phyloP scores from a whole-genome alignment of 2,797 vertebrate species.

The Amblyraja radiata region DNA sequence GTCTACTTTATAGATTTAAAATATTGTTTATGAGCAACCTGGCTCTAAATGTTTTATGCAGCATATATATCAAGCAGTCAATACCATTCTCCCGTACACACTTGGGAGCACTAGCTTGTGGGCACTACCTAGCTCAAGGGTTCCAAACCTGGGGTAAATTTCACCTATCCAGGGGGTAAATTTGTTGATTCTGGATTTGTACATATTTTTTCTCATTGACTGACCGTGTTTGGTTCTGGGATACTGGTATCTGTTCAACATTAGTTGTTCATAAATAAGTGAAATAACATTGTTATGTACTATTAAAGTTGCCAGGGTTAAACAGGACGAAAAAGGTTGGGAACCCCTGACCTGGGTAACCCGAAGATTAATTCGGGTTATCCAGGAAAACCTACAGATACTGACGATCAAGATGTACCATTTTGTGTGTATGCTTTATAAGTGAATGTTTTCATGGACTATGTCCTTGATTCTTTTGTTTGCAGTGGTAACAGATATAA shows the following conservation, averaged over 20 bases:
- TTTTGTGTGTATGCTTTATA: neutral
- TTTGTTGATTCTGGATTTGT: no score
- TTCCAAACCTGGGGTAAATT: no score
- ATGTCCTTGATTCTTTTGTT: neutral
- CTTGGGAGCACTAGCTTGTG: neutral
- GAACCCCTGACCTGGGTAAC: no score
- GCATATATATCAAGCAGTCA: neutral
- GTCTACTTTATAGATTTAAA: neutral
- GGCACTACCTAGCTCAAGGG: neutral
- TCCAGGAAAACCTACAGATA: neutral
- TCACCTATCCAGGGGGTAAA: no score
- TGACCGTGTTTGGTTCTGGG: no score
- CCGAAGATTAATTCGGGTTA: neutral
- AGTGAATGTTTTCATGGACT: neutral
- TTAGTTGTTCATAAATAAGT: no score
- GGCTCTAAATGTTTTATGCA: neutral
- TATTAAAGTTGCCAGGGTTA: no score
- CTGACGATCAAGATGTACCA: neutral
- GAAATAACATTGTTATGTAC: no score
- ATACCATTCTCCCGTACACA: neutral
- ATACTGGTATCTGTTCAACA: no score
- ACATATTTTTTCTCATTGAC: no score
- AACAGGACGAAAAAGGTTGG: no score
- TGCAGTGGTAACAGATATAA: neutral
- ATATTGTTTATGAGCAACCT: neutral